A percentile compares a stretch with the other conserved stretches of the same genome.
Evolutionary conservation across 2,797 vertebrate genomes (phyloP).

Genomic region (Poecile montanus): DNA sequence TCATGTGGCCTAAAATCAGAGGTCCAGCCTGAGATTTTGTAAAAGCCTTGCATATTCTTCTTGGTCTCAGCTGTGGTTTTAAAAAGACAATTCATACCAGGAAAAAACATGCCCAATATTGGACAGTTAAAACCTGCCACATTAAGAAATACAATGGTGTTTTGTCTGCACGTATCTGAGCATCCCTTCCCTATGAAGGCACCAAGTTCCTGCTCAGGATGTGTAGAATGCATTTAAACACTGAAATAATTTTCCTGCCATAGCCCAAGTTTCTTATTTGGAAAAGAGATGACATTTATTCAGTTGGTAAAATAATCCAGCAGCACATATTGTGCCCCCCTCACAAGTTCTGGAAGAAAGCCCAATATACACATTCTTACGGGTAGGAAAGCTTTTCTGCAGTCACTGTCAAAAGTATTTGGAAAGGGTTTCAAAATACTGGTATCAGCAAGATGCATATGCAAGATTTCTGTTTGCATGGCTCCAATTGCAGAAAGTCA

Average conservation of each 20-base stretch:
- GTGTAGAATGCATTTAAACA: neutral
- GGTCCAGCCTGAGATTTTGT: neutral
- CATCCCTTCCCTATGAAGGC: neutral
- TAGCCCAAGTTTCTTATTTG: slow-evolving; percentile 11
- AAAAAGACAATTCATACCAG: neutral
- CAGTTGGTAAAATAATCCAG: slow-evolving; percentile 22
- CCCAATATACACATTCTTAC: neutral
- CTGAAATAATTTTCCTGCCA: neutral
- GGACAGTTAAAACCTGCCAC: neutral
- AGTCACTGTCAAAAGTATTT: slow-evolving; percentile 4
- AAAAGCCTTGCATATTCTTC: neutral
- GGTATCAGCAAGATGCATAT: neutral
- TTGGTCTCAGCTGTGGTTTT: neutral
- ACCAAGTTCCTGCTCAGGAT: neutral
- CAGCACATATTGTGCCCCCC: slow-evolving; percentile 5
- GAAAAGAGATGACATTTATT: slow-evolving; percentile 46
- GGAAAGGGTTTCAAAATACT: neutral
- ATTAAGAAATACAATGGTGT: neutral
- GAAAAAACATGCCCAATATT: neutral
- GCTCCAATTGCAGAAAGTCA: neutral
- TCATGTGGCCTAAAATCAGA: neutral
- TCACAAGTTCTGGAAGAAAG: slow-evolving; percentile 30
- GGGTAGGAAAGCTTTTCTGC: slow-evolving; percentile 17
- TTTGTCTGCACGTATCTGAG: neutral
- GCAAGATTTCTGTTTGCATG: neutral